A percentile compares a stretch with the other conserved stretches of the same genome.
Conservation (phyloP, 35 echinoderm and acorn worm genomes). For the Apostichopus japonicus region DNA sequence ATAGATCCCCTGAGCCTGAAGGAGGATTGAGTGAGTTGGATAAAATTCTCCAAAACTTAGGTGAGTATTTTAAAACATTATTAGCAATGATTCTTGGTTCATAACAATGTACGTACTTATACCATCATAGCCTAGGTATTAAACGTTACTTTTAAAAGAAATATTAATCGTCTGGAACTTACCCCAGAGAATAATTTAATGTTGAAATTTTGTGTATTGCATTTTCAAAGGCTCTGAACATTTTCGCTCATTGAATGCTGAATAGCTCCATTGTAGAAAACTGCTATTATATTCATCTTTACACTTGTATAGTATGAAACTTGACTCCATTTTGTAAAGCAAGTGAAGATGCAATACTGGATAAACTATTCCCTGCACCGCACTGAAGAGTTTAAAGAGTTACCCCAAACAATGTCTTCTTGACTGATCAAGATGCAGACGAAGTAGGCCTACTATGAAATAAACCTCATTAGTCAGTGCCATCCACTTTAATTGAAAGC, state of each 20-base stretch:
- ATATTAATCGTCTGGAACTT: background rate
- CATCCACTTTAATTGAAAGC: too few relatives aligned
- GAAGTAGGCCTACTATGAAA: too few relatives aligned
- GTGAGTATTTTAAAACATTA: background rate
- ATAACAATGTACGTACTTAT: background rate
- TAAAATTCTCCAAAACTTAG: slow-evolving; percentile 24
- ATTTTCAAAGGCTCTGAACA: background rate
- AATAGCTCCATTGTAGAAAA: too few relatives aligned
- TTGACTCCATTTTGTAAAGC: too few relatives aligned
- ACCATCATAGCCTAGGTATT: background rate
- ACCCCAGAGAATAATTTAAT: background rate
- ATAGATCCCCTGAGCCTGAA: background rate
- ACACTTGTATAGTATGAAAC: too few relatives aligned
- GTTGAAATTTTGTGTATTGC: background rate
- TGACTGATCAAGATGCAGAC: too few relatives aligned
- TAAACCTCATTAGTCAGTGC: too few relatives aligned
- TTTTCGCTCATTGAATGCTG: background rate
- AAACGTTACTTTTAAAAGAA: background rate
- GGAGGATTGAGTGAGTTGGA: slow-evolving; percentile 15
- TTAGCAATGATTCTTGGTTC: background rate
- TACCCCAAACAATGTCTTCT: too few relatives aligned
- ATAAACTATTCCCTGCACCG: too few relatives aligned
- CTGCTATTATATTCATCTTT: too few relatives aligned
- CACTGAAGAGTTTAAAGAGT: too few relatives aligned
- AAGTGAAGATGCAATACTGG: too few relatives aligned